Base-by-base conservation (phyloP, 1,140 invertebrate genomes). In the Trypoxylus dichotomus region DNA sequence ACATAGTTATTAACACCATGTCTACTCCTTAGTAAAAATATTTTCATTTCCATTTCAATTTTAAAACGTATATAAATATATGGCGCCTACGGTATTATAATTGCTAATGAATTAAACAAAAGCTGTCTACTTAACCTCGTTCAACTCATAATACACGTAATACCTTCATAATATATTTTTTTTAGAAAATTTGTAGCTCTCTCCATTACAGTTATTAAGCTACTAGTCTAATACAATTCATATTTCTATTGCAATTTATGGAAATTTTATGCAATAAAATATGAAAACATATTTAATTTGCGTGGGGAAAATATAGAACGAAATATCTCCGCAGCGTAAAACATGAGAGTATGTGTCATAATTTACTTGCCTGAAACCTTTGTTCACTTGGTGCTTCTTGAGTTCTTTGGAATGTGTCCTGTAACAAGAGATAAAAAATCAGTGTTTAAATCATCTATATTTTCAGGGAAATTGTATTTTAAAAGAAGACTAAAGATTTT, bases 401-500 rank as follows among this genome's bases (percentile, higher is more conserved):
- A 81, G 80, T 77, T 84, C 84, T 82, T 79, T 84, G 83, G 84
- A 82, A 83, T 83, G 82, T 83, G 84, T 85, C 84, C 84, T 85
- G 83, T 76, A 83, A 85, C n/a, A 54, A 54, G 2, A 54, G 19
- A 54, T 11, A 54, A 6, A 54, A 78, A 37, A 37, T 37, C n/a
- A n/a, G n/a, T n/a, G n/a, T n/a, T n/a, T n/a, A n/a, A n/a, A n/a
- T n/a, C n/a, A n/a, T n/a, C n/a, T n/a, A n/a, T n/a, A n/a, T n/a
- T n/a, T n/a, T n/a, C n/a, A n/a, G n/a, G n/a, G n/a, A n/a, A n/a
- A n/a, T n/a, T n/a, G n/a, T n/a, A n/a, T n/a, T n/a, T n/a, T n/a
- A n/a, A n/a, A n/a, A n/a, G n/a, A n/a, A n/a, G n/a, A n/a, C n/a
- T n/a, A n/a, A n/a, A n/a, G n/a, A n/a, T n/a, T n/a, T n/a, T n/a